These are phyloP conservation scores for Drosophila tsacasi DNA, from an alignment of 1,140 invertebrate genomes.

Conservation along the genomic window DNA sequence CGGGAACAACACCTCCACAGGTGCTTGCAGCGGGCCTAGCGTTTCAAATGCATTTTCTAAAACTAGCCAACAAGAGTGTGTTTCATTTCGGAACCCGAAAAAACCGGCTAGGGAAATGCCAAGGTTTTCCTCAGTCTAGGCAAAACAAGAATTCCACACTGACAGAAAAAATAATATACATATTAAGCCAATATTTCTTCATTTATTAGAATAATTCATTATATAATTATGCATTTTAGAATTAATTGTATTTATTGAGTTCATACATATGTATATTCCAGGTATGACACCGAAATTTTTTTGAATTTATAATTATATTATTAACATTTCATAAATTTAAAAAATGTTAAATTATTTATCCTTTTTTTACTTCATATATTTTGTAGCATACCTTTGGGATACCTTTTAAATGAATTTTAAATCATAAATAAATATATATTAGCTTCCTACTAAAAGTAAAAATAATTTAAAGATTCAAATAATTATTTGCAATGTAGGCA, in stretches of 20 bases:
- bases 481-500: not conserved
- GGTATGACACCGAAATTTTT: not conserved
- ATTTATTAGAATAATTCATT: not conserved
- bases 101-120: slow-evolving; percentile 28
- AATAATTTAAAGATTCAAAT: not conserved
- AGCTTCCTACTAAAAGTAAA: too few relatives aligned
- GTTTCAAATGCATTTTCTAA: slow-evolving; percentile 20
- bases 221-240: too few relatives aligned
- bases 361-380: not conserved
- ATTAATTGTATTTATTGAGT: not conserved
- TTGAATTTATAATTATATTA: not conserved
- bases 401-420: not conserved
- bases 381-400: not conserved
- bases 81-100: slow-evolving; percentile 13
- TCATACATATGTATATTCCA: too few relatives aligned
- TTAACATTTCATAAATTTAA: not conserved
- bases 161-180: too few relatives aligned
- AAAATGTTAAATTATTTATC: not conserved
- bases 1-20: slow-evolving; percentile 28
- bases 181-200: not conserved
- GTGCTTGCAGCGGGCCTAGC: slow-evolving; percentile 10
- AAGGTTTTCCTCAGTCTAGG: slow-evolving; percentile 8
- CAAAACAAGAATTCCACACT: slow-evolving; percentile 1
- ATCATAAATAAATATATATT: not conserved
- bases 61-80: slow-evolving; percentile 1